These are phyloP conservation scores for Eutrigla gurnardus DNA, from an alignment of 2,797 vertebrate species.

Conservation along the genomic window DNA sequence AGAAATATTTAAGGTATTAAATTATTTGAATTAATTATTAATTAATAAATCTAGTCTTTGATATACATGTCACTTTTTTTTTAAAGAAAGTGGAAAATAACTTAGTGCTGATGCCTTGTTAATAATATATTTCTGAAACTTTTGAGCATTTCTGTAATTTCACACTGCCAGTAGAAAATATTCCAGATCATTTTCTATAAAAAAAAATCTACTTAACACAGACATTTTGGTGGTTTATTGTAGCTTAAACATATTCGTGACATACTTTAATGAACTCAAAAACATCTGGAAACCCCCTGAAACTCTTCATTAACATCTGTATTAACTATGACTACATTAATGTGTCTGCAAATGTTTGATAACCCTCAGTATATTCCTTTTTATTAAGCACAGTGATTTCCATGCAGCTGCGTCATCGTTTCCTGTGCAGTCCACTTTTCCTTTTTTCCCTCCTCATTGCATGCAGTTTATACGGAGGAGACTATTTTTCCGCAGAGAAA, in stretches of 20 bases:
- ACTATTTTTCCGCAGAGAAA: conserved; percentile 62
- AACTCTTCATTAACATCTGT: background rate
- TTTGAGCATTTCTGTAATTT: no score
- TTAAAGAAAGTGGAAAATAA: no score
- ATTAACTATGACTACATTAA: background rate
- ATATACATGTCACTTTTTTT: no score
- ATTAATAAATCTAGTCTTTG: no score
- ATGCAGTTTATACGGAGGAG: conserved; percentile 66
- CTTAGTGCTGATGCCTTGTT: background rate
- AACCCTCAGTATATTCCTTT: conserved; percentile 38
- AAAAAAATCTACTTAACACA: background rate
- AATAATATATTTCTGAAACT: no score
- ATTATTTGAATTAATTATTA: no score
- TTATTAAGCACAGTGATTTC: conserved; percentile 61
- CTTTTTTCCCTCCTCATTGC: conserved; percentile 42
- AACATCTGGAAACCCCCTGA: conserved; percentile 13
- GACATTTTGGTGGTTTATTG: background rate
- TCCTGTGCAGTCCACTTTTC: conserved; percentile 84
- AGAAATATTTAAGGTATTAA: background rate
- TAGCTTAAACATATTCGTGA: no score
- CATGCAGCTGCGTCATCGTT: conserved; percentile 85
- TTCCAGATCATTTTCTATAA: background rate
- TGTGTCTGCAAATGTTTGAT: conserved; percentile 11
- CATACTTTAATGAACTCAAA: conserved; percentile 6
- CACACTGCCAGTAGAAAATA: background rate